phyloP scores from a whole-genome alignment of 2,113 vertebrate species.

The Mirounga angustirostris region DNA sequence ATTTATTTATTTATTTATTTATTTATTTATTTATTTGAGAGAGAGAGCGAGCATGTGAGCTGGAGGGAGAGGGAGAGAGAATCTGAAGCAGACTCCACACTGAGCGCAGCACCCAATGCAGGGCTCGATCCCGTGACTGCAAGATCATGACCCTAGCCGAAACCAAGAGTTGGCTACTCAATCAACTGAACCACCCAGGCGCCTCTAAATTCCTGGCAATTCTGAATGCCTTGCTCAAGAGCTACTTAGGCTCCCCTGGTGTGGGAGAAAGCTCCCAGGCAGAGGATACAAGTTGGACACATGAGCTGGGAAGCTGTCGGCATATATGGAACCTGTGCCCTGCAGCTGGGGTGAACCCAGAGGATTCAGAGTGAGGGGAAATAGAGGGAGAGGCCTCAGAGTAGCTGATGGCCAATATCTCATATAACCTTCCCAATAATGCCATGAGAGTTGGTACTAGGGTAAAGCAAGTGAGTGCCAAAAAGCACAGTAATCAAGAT shows the following conservation, averaged over 20 bases:
- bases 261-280: background rate
- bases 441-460: background rate
- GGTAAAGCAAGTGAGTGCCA: background rate
- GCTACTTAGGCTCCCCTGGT: background rate
- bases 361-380: background rate
- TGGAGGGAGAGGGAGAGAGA: background rate
- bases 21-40: background rate
- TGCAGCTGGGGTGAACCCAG: background rate
- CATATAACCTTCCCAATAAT: background rate
- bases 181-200: background rate
- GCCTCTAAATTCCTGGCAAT: background rate
- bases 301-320: background rate
- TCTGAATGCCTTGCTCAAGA: background rate
- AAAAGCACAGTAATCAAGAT: background rate
- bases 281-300: background rate
- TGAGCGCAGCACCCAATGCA: background rate
- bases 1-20: background rate
- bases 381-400: background rate
- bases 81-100: background rate
- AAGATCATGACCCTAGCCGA: background rate
- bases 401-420: background rate
- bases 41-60: background rate
- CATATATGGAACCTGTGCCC: background rate
- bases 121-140: background rate
- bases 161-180: background rate